These are phyloP conservation scores for Prinia subflava DNA, from an alignment of 2,113 vertebrate genomes.

Conservation along the genomic window DNA sequence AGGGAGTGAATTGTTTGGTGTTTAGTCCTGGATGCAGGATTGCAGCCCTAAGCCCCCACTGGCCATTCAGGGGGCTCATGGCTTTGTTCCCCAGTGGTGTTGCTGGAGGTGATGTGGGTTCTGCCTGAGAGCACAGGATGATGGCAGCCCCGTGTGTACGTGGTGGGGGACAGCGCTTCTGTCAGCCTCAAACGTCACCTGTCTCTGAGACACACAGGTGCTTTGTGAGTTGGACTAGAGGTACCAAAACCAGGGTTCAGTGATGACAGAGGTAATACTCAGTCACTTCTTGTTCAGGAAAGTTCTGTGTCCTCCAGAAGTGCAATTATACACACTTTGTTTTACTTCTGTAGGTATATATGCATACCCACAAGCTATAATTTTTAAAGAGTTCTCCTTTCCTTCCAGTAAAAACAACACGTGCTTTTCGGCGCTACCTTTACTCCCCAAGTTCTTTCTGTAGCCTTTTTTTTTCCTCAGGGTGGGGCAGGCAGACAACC, in stretches of 20 bases:
- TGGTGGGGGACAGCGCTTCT: neutral
- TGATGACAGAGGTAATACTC: neutral
- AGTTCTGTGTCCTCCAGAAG: neutral
- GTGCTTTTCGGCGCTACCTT: neutral
- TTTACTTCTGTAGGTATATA: neutral
- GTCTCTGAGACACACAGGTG: neutral
- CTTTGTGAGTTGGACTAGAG: neutral
- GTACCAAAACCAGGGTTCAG: neutral
- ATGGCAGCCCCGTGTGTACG: rapidly evolving
- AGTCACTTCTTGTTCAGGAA: neutral
- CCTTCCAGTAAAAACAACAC: conserved; percentile 16
- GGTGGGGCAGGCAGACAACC: conserved; percentile 1
- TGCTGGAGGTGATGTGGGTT: neutral
- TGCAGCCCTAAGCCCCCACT: rapidly evolving
- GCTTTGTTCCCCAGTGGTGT: rapidly evolving
- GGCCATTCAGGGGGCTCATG: neutral
- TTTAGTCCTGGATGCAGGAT: neutral
- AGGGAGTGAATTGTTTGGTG: neutral
- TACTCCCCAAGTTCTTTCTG: neutral
- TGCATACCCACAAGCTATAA: neutral
- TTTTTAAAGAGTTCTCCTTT: conserved; percentile 6
- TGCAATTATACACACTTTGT: neutral
- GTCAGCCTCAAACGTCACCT: neutral
- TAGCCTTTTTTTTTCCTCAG: neutral
- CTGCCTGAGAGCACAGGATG: rapidly evolving